Evolutionary conservation across 2,888 invertebrate genomes (phyloP).

Genomic region (Arge pagana): DNA sequence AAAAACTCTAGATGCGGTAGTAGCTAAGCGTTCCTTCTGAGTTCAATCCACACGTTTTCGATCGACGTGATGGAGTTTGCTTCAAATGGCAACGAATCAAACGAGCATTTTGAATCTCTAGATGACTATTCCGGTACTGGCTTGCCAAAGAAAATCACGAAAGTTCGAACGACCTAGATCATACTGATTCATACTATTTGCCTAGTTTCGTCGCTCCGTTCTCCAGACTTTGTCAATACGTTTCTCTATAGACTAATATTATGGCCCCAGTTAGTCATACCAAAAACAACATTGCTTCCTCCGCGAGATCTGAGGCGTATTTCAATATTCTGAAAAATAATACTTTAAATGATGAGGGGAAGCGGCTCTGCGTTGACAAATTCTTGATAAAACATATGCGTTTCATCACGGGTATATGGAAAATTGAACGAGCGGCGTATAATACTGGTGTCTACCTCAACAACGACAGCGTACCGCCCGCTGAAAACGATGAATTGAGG

Average conservation of each 20-base stretch:
- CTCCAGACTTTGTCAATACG: conserved; percentile 2
- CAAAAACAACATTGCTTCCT: conserved; percentile 1
- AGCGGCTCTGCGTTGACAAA: conserved; percentile 7
- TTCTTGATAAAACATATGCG: conserved; percentile 20
- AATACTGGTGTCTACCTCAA: not conserved
- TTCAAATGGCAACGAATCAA: not conserved
- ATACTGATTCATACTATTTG: too few species aligned
- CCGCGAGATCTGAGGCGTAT: conserved; percentile 16
- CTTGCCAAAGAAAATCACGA: too few species aligned
- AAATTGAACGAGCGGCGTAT: conserved; percentile 7
- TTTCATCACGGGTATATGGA: conserved; percentile 8
- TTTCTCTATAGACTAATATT: conserved; percentile 7
- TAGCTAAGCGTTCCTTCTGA: conserved; percentile 2
- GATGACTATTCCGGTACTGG: not conserved
- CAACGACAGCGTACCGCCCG: too few species aligned
- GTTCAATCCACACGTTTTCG: conserved; percentile 11
- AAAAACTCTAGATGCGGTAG: conserved; percentile 4
- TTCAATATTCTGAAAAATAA: conserved; percentile 16
- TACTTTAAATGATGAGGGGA: not conserved
- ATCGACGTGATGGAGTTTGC: conserved; percentile 1
- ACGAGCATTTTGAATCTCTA: not conserved
- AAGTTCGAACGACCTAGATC: too few species aligned
- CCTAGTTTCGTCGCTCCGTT: conserved; percentile 1
- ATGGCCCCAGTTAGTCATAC: not conserved
- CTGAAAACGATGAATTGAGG: too few species aligned